Evolutionary conservation across 2,797 vertebrate species (phyloP), one percentile per base, ranked within the genome.

Genomic region (Benthosema pterotum): DNA sequence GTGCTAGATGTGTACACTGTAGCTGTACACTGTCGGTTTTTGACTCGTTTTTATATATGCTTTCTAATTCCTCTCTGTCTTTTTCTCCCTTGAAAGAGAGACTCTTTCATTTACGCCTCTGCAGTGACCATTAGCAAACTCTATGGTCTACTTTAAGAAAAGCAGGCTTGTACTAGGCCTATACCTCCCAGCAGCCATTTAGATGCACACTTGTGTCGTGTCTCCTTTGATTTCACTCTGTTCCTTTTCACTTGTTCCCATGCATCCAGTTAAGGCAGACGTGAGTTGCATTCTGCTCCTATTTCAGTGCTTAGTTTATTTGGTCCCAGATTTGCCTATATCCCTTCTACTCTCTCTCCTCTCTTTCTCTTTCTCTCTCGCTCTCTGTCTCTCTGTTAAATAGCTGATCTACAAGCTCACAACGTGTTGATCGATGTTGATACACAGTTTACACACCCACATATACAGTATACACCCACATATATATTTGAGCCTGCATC

Each of bases 1-100:
- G 28, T 32, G 7, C 8, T 80, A n/a, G n/a, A n/a, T n/a, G 77
- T 86, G 74, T 22, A 4, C 8, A 32, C 8, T 80, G 77, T 85
- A 74, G 82, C 84, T 87, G n/a, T n/a, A n/a, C n/a, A n/a, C n/a
- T n/a, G 80, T 86, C 85, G 82, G 64, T 76, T 86, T 87, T 74
- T 87, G 82, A 85, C 87, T 90, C 78, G 74, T 85, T 60, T 72
- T 77, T 69, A 69, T 12, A 52, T 12, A 52, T 69, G 63, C 75
- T 77, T 84, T 77, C 77, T 74, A 81, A 83, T 74, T 59, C 68
- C 28, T 52, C 18, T 42, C 15, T 11, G n/a, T 12, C 58, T 73
- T 58, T 76, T 68, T 63, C 53, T 68, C 51, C 77, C 54, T 54
- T 64, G 53, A n/a, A n/a, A n/a, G n/a, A n/a, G n/a, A n/a, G n/a